Conservation (phyloP, 2,888 invertebrate species). For the Ariolimax columbianus region DNA sequence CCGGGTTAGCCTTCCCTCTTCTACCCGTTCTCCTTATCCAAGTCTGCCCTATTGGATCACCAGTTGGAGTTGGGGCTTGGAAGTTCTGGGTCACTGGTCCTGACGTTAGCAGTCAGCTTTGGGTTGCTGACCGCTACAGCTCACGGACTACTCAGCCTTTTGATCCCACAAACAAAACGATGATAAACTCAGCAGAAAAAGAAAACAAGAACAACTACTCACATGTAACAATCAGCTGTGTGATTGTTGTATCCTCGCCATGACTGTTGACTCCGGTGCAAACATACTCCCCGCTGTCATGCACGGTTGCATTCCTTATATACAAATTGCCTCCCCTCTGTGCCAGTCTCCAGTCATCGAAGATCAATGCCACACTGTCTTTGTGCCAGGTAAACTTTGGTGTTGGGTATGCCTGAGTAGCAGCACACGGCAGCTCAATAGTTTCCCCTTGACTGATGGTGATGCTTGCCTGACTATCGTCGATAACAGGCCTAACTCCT, state of each 20-base stretch:
- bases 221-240: slow-evolving; percentile 89
- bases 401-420: slow-evolving; percentile 86
- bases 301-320: slow-evolving; percentile 90
- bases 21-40: too few species aligned
- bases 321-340: slow-evolving; percentile 97
- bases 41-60: too few species aligned
- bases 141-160: too few species aligned
- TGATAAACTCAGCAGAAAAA: too few species aligned
- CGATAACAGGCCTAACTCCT: slow-evolving; percentile 64
- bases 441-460: slow-evolving; percentile 83
- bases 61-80: too few species aligned
- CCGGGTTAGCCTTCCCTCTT: too few species aligned
- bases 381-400: slow-evolving; percentile 82
- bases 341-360: slow-evolving; percentile 84
- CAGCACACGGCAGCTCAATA: slow-evolving; percentile 87
- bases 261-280: slow-evolving; percentile 94
- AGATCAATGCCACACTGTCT: slow-evolving; percentile 58
- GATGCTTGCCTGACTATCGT: slow-evolving; percentile 59
- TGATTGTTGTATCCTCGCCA: slow-evolving; percentile 88
- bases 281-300: slow-evolving; percentile 91
- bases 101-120: too few species aligned
- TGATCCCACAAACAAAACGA: too few species aligned
- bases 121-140: too few species aligned
- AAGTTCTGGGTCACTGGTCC: too few species aligned
- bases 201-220: too few species aligned